Conservation (phyloP, 2,797 vertebrate genomes). For the Tympanoctomys barrerae region DNA sequence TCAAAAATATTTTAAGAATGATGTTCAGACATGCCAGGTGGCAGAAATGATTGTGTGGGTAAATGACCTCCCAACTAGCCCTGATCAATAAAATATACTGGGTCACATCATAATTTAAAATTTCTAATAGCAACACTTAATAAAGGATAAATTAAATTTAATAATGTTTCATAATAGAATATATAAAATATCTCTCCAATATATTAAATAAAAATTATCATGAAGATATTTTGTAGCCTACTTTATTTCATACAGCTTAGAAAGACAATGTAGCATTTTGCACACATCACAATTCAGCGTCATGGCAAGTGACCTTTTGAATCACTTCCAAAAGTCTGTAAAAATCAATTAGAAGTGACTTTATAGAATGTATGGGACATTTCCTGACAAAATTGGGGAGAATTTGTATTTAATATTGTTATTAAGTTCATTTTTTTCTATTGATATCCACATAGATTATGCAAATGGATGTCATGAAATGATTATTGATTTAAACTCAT, state of each 20-base stretch:
- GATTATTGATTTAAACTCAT: not conserved
- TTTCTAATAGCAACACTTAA: not conserved
- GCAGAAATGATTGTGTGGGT: not conserved
- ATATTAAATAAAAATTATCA: conserved; percentile 10
- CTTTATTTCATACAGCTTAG: not conserved
- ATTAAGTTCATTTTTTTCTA: not conserved
- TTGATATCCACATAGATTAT: not conserved
- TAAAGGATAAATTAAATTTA: not conserved
- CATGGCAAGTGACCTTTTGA: not conserved
- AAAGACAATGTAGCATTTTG: not conserved
- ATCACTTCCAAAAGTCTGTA: not conserved
- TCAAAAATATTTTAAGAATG: conserved; percentile 12
- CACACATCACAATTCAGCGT: not conserved
- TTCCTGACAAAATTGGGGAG: not conserved
- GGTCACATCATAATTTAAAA: not conserved
- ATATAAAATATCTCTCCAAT: not conserved
- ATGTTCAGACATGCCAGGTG: not conserved
- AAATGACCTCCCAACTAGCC: not conserved
- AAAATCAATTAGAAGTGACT: conserved; percentile 1
- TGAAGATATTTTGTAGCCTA: not conserved
- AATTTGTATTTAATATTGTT: not conserved
- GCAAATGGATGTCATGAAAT: not conserved
- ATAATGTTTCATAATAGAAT: not conserved
- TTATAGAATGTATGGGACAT: not conserved
- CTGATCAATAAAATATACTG: not conserved